Percentiles rank a stretch among this genome's conserved stretches.
Conservation (phyloP, 2,113 vertebrate species). For the Gadus macrocephalus region DNA sequence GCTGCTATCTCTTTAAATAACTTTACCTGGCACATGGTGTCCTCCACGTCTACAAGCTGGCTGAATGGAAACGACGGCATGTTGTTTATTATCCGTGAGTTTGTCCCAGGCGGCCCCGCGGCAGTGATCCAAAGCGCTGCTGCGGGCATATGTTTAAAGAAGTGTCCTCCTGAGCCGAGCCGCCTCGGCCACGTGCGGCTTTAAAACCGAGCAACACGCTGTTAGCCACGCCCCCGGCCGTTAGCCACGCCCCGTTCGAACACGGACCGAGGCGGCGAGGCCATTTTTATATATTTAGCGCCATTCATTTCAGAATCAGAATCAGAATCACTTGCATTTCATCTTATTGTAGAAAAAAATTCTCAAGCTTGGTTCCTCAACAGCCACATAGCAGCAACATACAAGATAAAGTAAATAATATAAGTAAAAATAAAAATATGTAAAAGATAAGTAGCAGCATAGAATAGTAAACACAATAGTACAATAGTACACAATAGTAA, state of each 20-base stretch:
- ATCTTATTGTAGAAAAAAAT: too few species aligned
- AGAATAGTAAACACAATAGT: too few species aligned
- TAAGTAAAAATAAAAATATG: too few species aligned
- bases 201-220: constrained; percentile 57
- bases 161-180: constrained; percentile 55
- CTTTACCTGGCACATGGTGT: constrained; percentile 71
- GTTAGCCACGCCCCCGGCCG: constrained; percentile 47
- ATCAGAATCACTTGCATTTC: too few species aligned
- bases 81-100: constrained; percentile 15
- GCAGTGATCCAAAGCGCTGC: neutral
- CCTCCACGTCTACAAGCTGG: constrained; percentile 65
- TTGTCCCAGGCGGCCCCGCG: constrained; percentile 30
- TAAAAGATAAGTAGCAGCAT: too few species aligned
- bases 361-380: too few species aligned
- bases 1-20: neutral
- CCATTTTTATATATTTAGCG: too few species aligned
- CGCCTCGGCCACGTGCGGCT: constrained; percentile 66
- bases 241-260: neutral
- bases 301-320: neutral
- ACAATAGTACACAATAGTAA: too few species aligned
- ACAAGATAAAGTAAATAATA: too few species aligned
- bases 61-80: constrained; percentile 68
- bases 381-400: too few species aligned
- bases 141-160: constrained; percentile 11
- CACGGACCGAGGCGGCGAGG: too few species aligned